Conservation (phyloP, 1,140 invertebrate species). For the Chironomus striatipennis region DNA sequence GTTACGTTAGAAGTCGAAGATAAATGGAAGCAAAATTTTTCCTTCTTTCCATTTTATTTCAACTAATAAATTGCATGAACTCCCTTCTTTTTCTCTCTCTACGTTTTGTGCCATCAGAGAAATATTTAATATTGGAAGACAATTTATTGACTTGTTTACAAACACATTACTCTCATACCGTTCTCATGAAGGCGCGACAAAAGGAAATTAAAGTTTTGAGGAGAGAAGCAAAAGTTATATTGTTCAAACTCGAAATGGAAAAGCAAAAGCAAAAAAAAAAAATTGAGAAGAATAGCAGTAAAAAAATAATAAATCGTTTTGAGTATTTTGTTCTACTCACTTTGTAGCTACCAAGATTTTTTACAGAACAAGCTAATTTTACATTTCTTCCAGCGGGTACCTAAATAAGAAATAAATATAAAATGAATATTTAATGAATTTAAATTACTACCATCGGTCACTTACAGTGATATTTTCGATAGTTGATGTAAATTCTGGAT, state of each 20-base stretch:
- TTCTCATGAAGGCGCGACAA: constrained; percentile 5
- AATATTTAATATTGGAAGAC: constrained; percentile 16
- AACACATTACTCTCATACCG: constrained; percentile 14
- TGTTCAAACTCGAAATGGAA: neutral
- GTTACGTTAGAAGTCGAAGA: no score
- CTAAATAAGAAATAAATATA: neutral
- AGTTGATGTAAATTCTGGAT: constrained; percentile 58
- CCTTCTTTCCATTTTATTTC: no score
- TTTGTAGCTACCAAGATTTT: constrained; percentile 78
- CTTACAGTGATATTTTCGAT: constrained; percentile 55
- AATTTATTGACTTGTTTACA: constrained; percentile 24
- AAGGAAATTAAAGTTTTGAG: constrained; percentile 20
- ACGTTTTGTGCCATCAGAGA: neutral
- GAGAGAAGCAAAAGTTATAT: neutral
- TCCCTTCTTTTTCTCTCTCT: no score
- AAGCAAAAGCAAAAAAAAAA: constrained; percentile 5
- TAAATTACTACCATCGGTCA: neutral
- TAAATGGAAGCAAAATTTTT: no score
- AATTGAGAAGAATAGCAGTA: neutral
- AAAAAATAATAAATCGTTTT: constrained; percentile 20
- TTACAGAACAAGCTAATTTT: constrained; percentile 79
- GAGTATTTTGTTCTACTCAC: constrained; percentile 41
- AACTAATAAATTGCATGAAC: no score
- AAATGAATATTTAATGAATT: neutral
- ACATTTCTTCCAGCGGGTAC: constrained; percentile 73